A percentile compares a stretch with the other conserved stretches of the same genome.
phyloP scores from a whole-genome alignment of 1,140 invertebrate genomes.

The Diachasmimorpha longicaudata region DNA sequence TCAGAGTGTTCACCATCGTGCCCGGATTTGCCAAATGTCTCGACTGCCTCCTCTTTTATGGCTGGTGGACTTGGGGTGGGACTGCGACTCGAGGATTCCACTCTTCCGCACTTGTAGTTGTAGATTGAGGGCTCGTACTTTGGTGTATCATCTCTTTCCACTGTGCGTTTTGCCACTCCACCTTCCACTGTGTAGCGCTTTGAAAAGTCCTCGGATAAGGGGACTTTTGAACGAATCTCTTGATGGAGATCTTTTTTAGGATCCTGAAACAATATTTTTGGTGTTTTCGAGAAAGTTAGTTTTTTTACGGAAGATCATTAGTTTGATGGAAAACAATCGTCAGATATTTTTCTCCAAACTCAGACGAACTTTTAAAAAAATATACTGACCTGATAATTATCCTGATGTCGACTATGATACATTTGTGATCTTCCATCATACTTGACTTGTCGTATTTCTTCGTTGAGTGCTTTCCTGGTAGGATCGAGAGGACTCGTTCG shows the following conservation, averaged over 20 bases:
- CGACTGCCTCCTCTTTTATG: conserved; percentile 49
- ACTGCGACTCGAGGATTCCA: conserved; percentile 55
- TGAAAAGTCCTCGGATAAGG: conserved; percentile 51
- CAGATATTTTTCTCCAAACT: too few relatives aligned
- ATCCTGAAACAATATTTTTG: conserved; percentile 39
- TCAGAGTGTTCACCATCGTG: conserved; percentile 71
- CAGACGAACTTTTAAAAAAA: too few relatives aligned
- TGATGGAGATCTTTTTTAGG: conserved; percentile 48
- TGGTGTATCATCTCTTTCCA: conserved; percentile 50
- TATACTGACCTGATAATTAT: conserved; percentile 36
- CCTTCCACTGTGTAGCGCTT: conserved; percentile 56
- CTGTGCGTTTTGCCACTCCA: conserved; percentile 48
- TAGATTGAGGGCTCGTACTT: conserved; percentile 58
- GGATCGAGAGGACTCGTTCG: conserved; percentile 33
- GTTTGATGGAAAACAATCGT: neutral
- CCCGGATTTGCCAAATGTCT: conserved; percentile 45
- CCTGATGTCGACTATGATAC: conserved; percentile 38
- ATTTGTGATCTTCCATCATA: conserved; percentile 43
- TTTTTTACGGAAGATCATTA: conserved; percentile 5
- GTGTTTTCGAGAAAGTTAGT: too few relatives aligned
- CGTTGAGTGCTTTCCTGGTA: conserved; percentile 35
- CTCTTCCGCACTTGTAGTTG: conserved; percentile 57
- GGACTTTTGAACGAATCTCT: conserved; percentile 46
- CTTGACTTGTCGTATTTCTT: conserved; percentile 44
- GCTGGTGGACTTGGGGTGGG: conserved; percentile 54